Evolutionary conservation across 2,113 vertebrate genomes (phyloP), one percentile per base, ranked within the genome.

Genomic region (Alethe castanea): DNA sequence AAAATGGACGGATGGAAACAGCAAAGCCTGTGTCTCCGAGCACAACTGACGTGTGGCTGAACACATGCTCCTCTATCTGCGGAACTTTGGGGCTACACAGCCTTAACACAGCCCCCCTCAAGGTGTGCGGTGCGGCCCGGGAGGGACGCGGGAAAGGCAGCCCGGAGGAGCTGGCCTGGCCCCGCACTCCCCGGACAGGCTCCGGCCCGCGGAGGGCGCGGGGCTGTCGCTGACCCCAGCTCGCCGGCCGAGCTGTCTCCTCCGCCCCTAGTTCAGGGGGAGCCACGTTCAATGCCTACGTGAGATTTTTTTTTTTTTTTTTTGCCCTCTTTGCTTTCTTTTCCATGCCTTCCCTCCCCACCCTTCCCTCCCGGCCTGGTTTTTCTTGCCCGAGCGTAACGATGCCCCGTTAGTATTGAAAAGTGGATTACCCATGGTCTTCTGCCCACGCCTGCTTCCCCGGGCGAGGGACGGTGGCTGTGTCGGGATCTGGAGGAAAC

Each of bases 1-100:
- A 99, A 99, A 99, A 98, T 96, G 98, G 97, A 98, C 98, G 97
- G 97, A 97, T 96, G 97, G 98, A 97, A 96, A 98, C 96, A 97
- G 97, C 96, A 97, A 97, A 96, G 96, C 94, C 96, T 81, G 87
- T 95, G 95, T 91, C 94, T 95, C 67, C 73, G 40, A 62, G 92
- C 95, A 91, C 90, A 35, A 78, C 92, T 78, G 91, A 86, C 94
- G 91, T 93, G 94, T 33, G 89, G 45, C 80, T 86, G 62, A 89
- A 85, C 92, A 90, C 93, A 88, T 14, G 78, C 90, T 95, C 18
- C 71, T 61, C n/a, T 57, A 62, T 86, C 57, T 65, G 90, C 19
- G 12, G 48, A 33, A 65, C 15, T 82, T 52, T 3, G 92, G 88
- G 89, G 65, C 73, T 74, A 0, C 82, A 2, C 22, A 28, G 81